Evolutionary conservation across 2,113 vertebrate genomes (phyloP).

Genomic region (Oncorhynchus kisutch): DNA sequence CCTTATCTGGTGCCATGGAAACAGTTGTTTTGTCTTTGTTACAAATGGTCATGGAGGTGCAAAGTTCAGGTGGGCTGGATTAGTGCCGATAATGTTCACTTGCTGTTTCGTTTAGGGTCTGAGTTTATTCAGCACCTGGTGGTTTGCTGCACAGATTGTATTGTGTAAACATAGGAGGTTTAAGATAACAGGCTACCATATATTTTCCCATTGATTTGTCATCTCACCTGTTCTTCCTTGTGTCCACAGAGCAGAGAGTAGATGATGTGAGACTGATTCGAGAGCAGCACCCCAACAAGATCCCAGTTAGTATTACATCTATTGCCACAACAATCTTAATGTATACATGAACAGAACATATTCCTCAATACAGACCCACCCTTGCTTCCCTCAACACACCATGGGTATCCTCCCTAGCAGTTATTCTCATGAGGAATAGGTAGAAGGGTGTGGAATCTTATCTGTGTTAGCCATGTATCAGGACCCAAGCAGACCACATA

Average conservation of each 20-base stretch:
- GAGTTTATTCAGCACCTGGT: background rate
- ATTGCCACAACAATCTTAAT: background rate
- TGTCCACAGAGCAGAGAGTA: constrained; percentile 87
- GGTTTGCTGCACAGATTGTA: background rate
- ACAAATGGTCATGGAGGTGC: background rate
- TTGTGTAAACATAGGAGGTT: background rate
- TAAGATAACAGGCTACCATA: no score
- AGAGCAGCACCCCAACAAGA: constrained; percentile 96
- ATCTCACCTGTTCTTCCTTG: constrained; percentile 14
- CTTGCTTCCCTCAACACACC: no score
- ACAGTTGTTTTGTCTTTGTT: constrained; percentile 3
- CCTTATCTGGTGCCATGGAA: background rate
- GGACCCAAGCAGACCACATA: background rate
- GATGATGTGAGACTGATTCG: constrained; percentile 96
- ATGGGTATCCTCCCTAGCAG: no score
- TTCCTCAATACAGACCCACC: no score
- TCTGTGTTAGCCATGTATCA: background rate
- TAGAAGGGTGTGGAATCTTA: background rate
- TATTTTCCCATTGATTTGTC: background rate
- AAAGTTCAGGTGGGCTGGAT: background rate
- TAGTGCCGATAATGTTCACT: background rate
- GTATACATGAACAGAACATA: no score
- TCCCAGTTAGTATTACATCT: constrained; percentile 81
- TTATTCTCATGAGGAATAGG: no score
- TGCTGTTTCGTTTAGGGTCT: background rate